Conservation (phyloP, 1,140 invertebrate genomes). For the Aradophagus sp. region DNA sequence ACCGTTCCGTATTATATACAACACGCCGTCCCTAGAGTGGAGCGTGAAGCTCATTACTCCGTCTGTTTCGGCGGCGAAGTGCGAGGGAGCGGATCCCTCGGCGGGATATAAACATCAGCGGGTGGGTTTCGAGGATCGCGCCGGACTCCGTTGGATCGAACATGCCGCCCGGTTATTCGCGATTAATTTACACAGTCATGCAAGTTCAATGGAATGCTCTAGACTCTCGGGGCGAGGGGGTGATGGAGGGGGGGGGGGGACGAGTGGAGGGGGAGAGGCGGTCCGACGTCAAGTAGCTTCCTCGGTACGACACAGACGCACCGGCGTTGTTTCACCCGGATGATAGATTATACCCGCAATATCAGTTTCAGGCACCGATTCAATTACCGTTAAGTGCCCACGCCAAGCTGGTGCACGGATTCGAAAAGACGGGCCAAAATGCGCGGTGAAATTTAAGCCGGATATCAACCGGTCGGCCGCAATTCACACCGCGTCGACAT, state of each 20-base stretch:
- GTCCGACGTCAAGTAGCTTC: too few relatives aligned
- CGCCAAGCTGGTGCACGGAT: not conserved
- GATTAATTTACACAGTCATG: slow-evolving; percentile 52
- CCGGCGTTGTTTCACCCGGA: slow-evolving; percentile 12
- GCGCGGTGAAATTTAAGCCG: too few relatives aligned
- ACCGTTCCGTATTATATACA: slow-evolving; percentile 42
- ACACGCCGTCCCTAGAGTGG: slow-evolving; percentile 32
- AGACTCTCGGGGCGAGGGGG: slow-evolving; percentile 24
- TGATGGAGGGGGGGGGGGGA: slow-evolving; percentile 7
- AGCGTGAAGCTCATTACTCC: slow-evolving; percentile 31
- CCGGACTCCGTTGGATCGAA: slow-evolving; percentile 37
- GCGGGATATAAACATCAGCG: slow-evolving; percentile 43
- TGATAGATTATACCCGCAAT: slow-evolving; percentile 18
- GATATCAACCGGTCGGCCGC: too few relatives aligned
- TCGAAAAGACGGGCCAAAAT: slow-evolving; percentile 4
- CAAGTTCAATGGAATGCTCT: slow-evolving; percentile 49
- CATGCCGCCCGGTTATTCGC: slow-evolving; percentile 24
- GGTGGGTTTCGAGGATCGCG: slow-evolving; percentile 20
- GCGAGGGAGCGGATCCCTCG: slow-evolving; percentile 21
- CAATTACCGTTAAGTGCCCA: slow-evolving; percentile 18
- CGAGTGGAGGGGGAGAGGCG: not conserved
- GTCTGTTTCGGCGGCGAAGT: slow-evolving; percentile 22
- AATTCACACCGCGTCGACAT: too few relatives aligned
- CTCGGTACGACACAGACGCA: slow-evolving; percentile 17
- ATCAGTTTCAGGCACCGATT: slow-evolving; percentile 25